Evolutionary conservation across 2,113 vertebrate genomes (phyloP), one percentile per base, ranked within the genome.

Genomic region (Spea multiplicata): DNA sequence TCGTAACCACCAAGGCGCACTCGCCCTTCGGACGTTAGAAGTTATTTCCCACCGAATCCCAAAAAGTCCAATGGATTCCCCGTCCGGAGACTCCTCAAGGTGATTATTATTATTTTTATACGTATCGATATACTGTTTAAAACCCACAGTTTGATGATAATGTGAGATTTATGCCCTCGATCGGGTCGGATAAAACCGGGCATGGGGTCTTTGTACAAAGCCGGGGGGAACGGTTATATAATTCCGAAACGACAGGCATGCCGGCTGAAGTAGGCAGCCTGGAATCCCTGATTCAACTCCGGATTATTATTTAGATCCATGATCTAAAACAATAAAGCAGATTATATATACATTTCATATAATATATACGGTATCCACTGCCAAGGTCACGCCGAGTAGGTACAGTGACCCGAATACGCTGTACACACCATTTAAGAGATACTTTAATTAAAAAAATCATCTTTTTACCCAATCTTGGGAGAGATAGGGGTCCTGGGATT

Each of bases 31-130:
- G 66, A 53, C 13, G 9, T 6, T 13, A 65, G 48, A 73, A 66
- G 49, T 73, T 66, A 48, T 45, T 8, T 66, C 49, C 70, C 73
- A 79, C 48, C 57, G 70, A 46, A 45, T 10, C 9, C 55, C 44
- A 13, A 73, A 30, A 70, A 72, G 70, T 73, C 61, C 62, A 13
- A 13, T 13, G 12, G 55, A 9, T 59, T 8, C 55, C 1, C 4
- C 4, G 30, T 8, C 57, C 5, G 16, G 53, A 30, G 3, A 55
- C 16, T 44, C 16, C 67, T 66, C 8, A 48, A 66, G 76, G 76
- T 79, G 62, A 79, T n/a, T 46, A 17, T 16, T 70, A 13, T 52
- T 52, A 1, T 52, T 10, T 52, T 52, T 66, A 45, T 6, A 66
- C 5, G 8, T 66, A 3, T 66, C 9, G 9, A 9, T 45, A 45